A percentile compares a stretch with the other conserved stretches of the same genome.
phyloP scores from a whole-genome alignment of 1,140 invertebrate species.

The Cryptotermes secundus region DNA sequence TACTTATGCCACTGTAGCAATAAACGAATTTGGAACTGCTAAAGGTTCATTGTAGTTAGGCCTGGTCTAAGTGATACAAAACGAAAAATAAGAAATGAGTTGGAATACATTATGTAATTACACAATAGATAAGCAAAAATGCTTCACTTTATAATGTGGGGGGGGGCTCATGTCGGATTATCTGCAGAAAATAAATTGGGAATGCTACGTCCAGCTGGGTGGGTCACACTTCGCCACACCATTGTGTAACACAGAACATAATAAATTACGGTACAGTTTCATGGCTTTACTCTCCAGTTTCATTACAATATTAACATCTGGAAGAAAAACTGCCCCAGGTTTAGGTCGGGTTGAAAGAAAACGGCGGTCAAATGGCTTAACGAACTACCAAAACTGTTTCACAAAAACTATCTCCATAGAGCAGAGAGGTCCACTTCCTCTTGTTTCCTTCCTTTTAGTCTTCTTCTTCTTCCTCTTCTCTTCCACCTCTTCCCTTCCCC shows the following conservation, averaged over 20 bases:
- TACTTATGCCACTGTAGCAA: background rate
- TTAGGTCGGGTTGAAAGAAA: too few species aligned
- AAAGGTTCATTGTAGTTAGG: background rate
- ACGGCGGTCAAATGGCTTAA: too few species aligned
- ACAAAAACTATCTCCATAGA: too few species aligned
- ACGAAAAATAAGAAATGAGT: background rate
- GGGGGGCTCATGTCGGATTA: background rate
- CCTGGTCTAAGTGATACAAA: too few species aligned
- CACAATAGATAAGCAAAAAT: background rate
- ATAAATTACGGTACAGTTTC: background rate
- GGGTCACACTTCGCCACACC: background rate
- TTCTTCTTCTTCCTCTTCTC: too few species aligned
- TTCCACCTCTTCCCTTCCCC: too few species aligned
- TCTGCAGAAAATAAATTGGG: background rate
- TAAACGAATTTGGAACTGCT: background rate
- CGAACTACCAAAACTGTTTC: too few species aligned
- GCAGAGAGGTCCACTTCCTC: too few species aligned
- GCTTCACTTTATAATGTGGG: background rate
- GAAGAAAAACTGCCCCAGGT: too few species aligned
- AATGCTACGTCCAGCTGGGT: background rate
- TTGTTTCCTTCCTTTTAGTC: too few species aligned
- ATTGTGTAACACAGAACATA: background rate
- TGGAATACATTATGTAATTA: background rate
- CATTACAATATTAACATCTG: too few species aligned
- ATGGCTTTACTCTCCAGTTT: background rate